Percentiles rank a stretch among this genome's conserved stretches.
Conservation (phyloP, 2,888 invertebrate genomes). For the Apamea monoglypha region DNA sequence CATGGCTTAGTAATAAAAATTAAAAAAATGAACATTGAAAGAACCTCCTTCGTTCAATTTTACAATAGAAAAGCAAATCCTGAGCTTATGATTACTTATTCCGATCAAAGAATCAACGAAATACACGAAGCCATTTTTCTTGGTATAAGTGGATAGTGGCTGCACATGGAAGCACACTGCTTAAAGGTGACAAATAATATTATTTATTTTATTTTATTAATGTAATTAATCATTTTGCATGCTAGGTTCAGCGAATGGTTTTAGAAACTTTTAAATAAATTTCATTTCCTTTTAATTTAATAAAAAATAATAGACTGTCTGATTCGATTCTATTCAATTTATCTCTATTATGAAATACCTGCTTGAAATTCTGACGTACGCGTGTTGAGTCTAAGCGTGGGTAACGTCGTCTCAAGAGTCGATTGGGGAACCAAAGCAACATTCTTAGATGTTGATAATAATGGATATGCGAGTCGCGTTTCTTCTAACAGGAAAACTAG, state of each 20-base stretch:
- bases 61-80: background rate
- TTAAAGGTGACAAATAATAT: background rate
- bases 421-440: conserved; percentile 6
- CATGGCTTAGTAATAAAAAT: background rate
- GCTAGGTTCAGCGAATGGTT: too few species aligned
- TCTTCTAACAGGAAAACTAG: conserved; percentile 37
- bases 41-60: background rate
- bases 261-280: too few species aligned
- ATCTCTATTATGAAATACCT: background rate
- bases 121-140: background rate
- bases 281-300: too few species aligned
- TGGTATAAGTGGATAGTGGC: background rate
- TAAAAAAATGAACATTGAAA: background rate
- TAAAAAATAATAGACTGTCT: background rate
- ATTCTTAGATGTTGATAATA: conserved; percentile 6
- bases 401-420: conserved; percentile 10
- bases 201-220: too few species aligned
- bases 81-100: background rate
- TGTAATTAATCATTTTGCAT: too few species aligned
- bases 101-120: background rate
- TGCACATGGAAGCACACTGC: background rate
- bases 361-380: background rate
- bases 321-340: background rate
- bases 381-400: background rate
- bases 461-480: conserved; percentile 34